A percentile compares a stretch with the other conserved stretches of the same genome.
Evolutionary conservation across 2,797 vertebrate genomes (phyloP).

Genomic region (Schizopygopsis pylzovi): DNA sequence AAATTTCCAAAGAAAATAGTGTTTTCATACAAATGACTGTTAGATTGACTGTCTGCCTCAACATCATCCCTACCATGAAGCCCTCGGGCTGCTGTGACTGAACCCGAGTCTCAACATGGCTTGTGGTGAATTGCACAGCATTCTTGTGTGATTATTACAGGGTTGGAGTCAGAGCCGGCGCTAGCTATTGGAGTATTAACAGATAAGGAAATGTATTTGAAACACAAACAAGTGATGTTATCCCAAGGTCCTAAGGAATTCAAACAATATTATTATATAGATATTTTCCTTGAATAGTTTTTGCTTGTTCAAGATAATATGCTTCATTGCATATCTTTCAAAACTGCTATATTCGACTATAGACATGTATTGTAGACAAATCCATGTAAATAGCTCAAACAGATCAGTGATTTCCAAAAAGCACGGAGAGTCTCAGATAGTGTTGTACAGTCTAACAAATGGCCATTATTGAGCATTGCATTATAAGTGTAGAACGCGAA

Average conservation of each 20-base stretch:
- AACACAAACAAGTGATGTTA: constrained; percentile 8
- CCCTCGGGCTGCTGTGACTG: constrained; percentile 4
- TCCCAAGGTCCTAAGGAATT: neutral
- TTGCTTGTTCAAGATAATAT: neutral
- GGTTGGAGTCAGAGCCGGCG: neutral
- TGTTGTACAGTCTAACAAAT: neutral
- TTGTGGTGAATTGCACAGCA: constrained; percentile 27
- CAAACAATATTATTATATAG: neutral
- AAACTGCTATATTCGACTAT: neutral
- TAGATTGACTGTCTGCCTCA: neutral
- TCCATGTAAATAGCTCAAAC: neutral
- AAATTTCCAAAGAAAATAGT: too few relatives aligned
- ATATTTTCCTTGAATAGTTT: too few relatives aligned
- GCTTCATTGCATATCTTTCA: neutral
- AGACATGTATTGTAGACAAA: neutral
- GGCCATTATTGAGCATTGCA: neutral
- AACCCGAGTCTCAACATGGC: neutral
- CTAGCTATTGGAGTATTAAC: neutral
- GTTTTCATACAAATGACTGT: neutral
- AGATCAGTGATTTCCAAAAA: neutral
- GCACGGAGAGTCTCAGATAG: neutral
- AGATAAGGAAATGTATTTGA: constrained; percentile 32
- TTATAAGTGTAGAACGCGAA: neutral
- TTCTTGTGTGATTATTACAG: constrained; percentile 33
- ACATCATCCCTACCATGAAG: neutral